Evolutionary conservation across 2,888 invertebrate genomes (phyloP), one percentile per base, ranked within the genome.

Genomic region (Leistus spinibarbis): DNA sequence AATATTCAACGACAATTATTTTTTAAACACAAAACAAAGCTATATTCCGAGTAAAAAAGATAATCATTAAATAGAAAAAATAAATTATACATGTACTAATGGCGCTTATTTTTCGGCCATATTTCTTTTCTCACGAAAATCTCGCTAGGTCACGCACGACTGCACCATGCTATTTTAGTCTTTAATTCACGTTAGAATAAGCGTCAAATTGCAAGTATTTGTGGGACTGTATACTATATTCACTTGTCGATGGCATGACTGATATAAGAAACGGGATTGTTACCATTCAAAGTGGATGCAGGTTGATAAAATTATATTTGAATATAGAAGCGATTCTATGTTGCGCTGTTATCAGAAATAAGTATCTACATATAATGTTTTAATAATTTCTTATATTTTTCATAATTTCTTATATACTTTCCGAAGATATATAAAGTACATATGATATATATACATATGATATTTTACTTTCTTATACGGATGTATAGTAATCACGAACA

Each of bases 41-140:
- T 40, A 10, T 40, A 40, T 40, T 40, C 40, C 17, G n/a, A 60
- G 7, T 10, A 5, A 60, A 60, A 60, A 60, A 73, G 67, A 73
- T 73, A 67, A 73, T 62, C 27, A 73, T 73, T 60, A 67, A 73
- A 73, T 73, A 67, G 60, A n/a, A 40, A 73, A 73, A 67, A 73
- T 67, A 73, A 73, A 73, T 73, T 67, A 73, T 73, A 73, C 54
- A 73, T 71, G 64, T 65, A 71, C 73, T 73, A 73, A 73, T 73
- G 73, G 73, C 67, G 73, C 60, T 62, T 73, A 73, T 73, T 73
- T 71, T 73, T 78, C 79, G 80, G 81, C 81, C 83, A 84, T 84
- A 79, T 82, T 84, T 80, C 80, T 82, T 83, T 80, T 81, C 81
- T 82, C 84, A 84, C 83, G 84, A 83, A 79, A 84, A 80, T 81